phyloP scores from a whole-genome alignment of 2,797 vertebrate species.

The Cirrhinus mrigala region DNA sequence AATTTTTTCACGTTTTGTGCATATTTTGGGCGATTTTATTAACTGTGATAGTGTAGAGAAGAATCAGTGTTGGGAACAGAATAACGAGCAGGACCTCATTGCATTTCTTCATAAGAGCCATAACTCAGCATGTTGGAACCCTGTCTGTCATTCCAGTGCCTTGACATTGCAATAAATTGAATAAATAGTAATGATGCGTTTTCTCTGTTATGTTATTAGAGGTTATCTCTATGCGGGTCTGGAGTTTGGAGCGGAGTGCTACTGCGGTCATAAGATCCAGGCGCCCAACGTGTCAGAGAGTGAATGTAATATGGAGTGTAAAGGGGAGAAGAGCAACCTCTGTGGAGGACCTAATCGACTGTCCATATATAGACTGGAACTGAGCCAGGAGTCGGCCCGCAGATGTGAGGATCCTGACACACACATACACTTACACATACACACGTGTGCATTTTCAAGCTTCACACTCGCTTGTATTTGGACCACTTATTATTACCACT shows the following conservation, averaged over 20 bases:
- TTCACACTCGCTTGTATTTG: neutral
- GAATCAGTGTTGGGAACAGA: neutral
- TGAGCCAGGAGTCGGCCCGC: constrained; percentile 93
- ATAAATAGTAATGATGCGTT: too few relatives aligned
- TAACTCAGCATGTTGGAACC: neutral
- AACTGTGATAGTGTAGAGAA: neutral
- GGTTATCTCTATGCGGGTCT: constrained; percentile 94
- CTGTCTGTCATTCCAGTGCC: neutral
- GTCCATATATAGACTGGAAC: constrained; percentile 93
- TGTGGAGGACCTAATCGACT: constrained; percentile 93
- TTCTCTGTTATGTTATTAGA: constrained; percentile 71
- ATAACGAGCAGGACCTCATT: neutral
- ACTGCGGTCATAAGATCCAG: constrained; percentile 97
- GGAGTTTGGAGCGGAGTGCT: constrained; percentile 97
- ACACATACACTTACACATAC: constrained; percentile 14
- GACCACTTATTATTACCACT: neutral
- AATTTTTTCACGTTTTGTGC: neutral
- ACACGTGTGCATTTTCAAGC: neutral
- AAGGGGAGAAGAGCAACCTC: constrained; percentile 87
- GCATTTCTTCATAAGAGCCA: neutral
- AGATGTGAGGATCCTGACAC: constrained; percentile 83
- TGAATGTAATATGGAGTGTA: constrained; percentile 95
- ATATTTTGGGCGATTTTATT: neutral
- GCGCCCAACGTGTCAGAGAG: constrained; percentile 85
- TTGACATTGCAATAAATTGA: neutral